Conservation (phyloP, 2,888 invertebrate species). For the Dione juno region DNA sequence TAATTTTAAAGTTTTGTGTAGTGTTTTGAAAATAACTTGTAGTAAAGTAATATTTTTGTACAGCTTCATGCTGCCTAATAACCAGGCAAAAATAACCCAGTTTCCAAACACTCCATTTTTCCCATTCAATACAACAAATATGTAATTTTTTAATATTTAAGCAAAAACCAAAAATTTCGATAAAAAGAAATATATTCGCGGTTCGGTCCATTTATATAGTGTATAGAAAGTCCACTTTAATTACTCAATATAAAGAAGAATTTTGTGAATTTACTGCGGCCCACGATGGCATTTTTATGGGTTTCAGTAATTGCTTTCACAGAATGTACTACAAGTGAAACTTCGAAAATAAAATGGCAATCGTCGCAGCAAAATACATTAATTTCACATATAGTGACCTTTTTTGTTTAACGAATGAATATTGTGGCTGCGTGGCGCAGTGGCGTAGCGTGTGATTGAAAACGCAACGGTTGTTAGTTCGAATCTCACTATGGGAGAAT, state of each 20-base stretch:
- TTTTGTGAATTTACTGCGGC: slow-evolving; percentile 39
- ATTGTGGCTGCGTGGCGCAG: not conserved
- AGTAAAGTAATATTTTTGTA: no score
- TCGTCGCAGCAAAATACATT: slow-evolving; percentile 33
- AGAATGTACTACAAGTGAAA: slow-evolving; percentile 40
- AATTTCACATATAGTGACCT: slow-evolving; percentile 29
- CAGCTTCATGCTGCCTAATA: no score
- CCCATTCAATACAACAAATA: no score
- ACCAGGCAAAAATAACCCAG: no score
- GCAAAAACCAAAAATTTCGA: not conserved
- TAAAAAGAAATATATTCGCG: slow-evolving; percentile 9
- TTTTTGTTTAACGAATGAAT: slow-evolving; percentile 33
- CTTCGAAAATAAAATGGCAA: slow-evolving; percentile 38
- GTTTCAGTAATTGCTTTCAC: slow-evolving; percentile 42
- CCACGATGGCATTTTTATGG: slow-evolving; percentile 37
- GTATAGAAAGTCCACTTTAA: slow-evolving; percentile 37
- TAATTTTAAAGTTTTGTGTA: not conserved
- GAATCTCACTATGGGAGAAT: not conserved
- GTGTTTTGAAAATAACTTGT: not conserved
- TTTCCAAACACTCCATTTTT: no score
- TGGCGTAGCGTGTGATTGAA: not conserved
- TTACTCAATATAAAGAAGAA: slow-evolving; percentile 44
- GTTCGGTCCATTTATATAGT: slow-evolving; percentile 8
- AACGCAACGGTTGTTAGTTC: not conserved
- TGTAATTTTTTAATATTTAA: no score